phyloP scores from a whole-genome alignment of 2,888 invertebrate genomes.

The Cataglyphis rosenhaueri region DNA sequence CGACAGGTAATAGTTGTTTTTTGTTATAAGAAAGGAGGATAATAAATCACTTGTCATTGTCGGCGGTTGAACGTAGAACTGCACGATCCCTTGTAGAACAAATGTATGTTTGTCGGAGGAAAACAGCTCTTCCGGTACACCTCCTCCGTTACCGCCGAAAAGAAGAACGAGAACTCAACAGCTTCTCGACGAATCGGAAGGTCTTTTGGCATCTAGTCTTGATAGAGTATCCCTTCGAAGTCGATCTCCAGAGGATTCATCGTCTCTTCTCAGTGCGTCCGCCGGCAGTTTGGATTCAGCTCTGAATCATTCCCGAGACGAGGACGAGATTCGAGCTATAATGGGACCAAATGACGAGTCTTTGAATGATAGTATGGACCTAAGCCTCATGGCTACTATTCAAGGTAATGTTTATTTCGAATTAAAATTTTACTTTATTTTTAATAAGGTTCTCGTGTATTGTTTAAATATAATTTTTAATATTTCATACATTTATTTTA shows the following conservation, averaged over 20 bases:
- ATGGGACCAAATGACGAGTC: conserved; percentile 87
- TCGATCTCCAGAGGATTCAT: conserved; percentile 90
- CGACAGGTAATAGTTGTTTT: conserved; percentile 87
- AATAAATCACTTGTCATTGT: conserved; percentile 17
- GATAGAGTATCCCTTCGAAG: conserved; percentile 92
- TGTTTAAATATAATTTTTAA: conserved; percentile 12
- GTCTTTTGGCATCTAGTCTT: conserved; percentile 88
- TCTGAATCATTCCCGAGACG: conserved; percentile 94
- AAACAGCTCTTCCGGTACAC: conserved; percentile 89
- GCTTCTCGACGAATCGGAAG: conserved; percentile 85
- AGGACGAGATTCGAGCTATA: conserved; percentile 90
- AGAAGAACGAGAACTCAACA: conserved; percentile 87
- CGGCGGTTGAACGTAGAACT: conserved; percentile 22
- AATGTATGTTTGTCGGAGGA: conserved; percentile 82
- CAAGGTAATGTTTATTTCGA: conserved; percentile 82
- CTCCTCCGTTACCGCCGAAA: conserved; percentile 93
- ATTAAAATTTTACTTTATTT: neutral
- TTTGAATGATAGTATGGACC: conserved; percentile 84
- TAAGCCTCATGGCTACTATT: conserved; percentile 84
- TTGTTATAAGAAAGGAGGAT: neutral
- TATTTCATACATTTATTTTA: neutral
- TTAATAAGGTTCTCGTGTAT: neutral
- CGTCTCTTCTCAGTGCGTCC: conserved; percentile 89
- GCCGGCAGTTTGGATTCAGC: conserved; percentile 95
- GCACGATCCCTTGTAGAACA: conserved; percentile 68